These are phyloP conservation scores for Leucosticte australis DNA, from an alignment of 2,113 vertebrate species.

Conservation along the genomic window DNA sequence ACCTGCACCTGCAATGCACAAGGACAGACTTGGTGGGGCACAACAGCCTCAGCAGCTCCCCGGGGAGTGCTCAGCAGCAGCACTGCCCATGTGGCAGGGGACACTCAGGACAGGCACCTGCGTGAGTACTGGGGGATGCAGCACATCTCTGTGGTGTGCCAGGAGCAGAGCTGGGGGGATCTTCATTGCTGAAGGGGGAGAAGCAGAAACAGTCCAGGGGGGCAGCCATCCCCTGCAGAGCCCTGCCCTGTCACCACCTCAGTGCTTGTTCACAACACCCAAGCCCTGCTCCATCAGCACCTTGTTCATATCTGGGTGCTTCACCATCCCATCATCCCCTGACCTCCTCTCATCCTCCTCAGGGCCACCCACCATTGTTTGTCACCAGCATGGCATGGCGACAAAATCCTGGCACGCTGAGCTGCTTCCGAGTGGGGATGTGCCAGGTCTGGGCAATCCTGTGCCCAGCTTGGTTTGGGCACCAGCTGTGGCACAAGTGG, in stretches of 20 bases:
- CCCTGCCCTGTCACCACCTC: too few species aligned
- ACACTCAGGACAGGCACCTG: not conserved
- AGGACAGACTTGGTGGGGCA: not conserved
- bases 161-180: not conserved
- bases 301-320: conserved; percentile 38
- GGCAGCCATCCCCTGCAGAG: not conserved
- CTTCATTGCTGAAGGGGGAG: not conserved
- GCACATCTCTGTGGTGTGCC: not conserved
- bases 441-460: not conserved
- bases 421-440: fast-evolving
- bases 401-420: not conserved
- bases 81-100: not conserved
- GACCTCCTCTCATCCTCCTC: not conserved
- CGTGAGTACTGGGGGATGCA: not conserved
- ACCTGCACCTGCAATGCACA: not conserved
- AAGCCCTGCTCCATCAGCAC: conserved; percentile 30
- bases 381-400: fast-evolving
- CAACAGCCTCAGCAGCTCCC: not conserved
- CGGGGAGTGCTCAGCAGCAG: not conserved
- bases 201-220: not conserved
- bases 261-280: conserved; percentile 14
- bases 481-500: fast-evolving
- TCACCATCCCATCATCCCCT: not conserved
- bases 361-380: fast-evolving
- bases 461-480: not conserved